phyloP scores from a whole-genome alignment of 2,888 invertebrate species.

The Cheilosia scutellata region DNA sequence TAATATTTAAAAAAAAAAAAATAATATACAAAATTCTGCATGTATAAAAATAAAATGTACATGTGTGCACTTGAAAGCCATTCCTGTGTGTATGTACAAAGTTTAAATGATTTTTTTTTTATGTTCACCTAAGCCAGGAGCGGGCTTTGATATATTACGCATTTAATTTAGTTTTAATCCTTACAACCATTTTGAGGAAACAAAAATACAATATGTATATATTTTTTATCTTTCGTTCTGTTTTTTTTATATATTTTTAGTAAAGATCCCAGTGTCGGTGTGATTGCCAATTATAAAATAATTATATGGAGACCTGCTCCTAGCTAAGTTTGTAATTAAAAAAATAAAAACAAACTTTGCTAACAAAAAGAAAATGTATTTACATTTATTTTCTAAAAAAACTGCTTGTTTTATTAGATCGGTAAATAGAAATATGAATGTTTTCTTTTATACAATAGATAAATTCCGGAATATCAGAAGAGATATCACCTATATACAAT shows the following conservation, averaged over 20 bases:
- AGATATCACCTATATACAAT: conserved; percentile 82
- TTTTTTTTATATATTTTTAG: background rate
- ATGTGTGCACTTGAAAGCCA: conserved; percentile 58
- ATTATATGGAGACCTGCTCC: conserved; percentile 81
- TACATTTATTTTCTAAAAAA: conserved; percentile 37
- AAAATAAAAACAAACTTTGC: conserved; percentile 68
- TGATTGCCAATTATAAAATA: conserved; percentile 61
- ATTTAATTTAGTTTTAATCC: conserved; percentile 24
- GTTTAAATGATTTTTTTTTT: conserved; percentile 15
- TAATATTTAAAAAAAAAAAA: background rate
- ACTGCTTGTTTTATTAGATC: conserved; percentile 39
- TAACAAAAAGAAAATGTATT: conserved; percentile 40
- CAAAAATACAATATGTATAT: conserved; percentile 34
- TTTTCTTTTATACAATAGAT: conserved; percentile 74
- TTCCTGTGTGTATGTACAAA: conserved; percentile 59
- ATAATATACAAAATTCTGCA: background rate
- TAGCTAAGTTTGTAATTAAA: conserved; percentile 77
- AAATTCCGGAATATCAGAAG: conserved; percentile 83
- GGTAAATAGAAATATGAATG: conserved; percentile 42
- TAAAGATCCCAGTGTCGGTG: conserved; percentile 77
- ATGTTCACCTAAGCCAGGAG: conserved; percentile 81
- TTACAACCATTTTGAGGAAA: conserved; percentile 64
- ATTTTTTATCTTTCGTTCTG: background rate
- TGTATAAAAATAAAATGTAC: conserved; percentile 27
- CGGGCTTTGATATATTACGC: conserved; percentile 78